Conservation (phyloP, 1,140 invertebrate genomes). For the Portunus trituberculatus region DNA sequence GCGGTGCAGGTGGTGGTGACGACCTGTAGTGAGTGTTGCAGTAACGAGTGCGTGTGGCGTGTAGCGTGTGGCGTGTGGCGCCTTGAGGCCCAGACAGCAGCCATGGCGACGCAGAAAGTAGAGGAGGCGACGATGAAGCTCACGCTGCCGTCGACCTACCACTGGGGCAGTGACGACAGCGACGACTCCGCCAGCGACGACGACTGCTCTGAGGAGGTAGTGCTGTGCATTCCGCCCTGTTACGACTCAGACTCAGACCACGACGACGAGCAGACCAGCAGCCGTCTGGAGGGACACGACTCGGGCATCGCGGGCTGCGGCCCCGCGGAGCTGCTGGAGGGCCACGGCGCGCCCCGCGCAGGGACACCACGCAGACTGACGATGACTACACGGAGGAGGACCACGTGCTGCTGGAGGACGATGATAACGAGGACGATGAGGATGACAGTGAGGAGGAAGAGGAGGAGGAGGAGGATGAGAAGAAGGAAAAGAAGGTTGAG, state of each 20-base stretch:
- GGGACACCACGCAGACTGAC: conserved; percentile 5
- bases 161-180: conserved; percentile 25
- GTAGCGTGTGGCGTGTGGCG: background rate
- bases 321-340: conserved; percentile 27
- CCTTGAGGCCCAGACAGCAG: background rate
- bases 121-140: conserved; percentile 51
- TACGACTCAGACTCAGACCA: conserved; percentile 64
- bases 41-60: background rate
- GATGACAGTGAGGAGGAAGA: conserved; percentile 51
- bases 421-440: background rate
- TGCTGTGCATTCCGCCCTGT: conserved; percentile 59
- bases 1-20: background rate
- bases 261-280: background rate
- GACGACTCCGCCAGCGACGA: conserved; percentile 55
- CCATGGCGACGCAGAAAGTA: conserved; percentile 41
- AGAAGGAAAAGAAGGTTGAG: background rate
- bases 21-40: background rate
- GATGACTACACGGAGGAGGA: conserved; percentile 28
- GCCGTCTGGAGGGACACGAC: conserved; percentile 56
- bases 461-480: conserved; percentile 15
- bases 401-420: background rate
- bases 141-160: conserved; percentile 51
- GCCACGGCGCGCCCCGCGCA: background rate
- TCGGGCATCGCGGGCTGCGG: conserved; percentile 65
- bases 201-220: conserved; percentile 36